Percentiles rank a stretch among this genome's conserved stretches.
Evolutionary conservation across 1,140 invertebrate species (phyloP).

Genomic region (Leptonema lineaticorne): DNA sequence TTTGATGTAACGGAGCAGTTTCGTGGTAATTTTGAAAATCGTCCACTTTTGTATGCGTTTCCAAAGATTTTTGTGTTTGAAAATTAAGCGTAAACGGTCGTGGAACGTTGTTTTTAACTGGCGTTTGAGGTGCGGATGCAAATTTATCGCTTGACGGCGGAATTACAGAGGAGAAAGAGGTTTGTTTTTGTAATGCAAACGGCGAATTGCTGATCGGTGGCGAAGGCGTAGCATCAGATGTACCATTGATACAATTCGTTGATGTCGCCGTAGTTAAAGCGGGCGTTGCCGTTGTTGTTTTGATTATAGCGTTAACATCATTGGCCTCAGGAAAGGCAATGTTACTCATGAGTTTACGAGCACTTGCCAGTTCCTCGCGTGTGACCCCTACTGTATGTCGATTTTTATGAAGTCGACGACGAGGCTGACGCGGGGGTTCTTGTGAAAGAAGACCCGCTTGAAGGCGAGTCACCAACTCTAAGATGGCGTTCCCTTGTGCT

Average conservation of each 20-base stretch:
- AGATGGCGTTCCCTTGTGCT: slow-evolving; percentile 60
- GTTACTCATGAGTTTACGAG: slow-evolving; percentile 70
- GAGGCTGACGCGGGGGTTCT: slow-evolving; percentile 46
- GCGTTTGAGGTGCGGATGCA: slow-evolving; percentile 29
- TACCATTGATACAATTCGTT: slow-evolving; percentile 40
- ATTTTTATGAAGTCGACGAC: slow-evolving; percentile 56
- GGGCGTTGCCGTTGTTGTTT: neutral
- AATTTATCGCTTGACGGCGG: slow-evolving; percentile 22
- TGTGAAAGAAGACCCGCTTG: slow-evolving; percentile 65
- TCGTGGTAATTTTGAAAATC: neutral
- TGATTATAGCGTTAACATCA: slow-evolving; percentile 16
- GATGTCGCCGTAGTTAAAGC: slow-evolving; percentile 29
- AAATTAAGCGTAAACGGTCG: slow-evolving; percentile 47
- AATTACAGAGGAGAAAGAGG: slow-evolving; percentile 25
- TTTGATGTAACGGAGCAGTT: too few species aligned
- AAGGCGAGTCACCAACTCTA: slow-evolving; percentile 73
- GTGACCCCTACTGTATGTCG: slow-evolving; percentile 81
- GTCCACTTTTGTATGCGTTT: neutral
- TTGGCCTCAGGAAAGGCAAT: slow-evolving; percentile 52
- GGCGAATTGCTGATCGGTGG: slow-evolving; percentile 1
- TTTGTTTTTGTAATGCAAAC: slow-evolving; percentile 42
- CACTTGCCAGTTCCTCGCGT: slow-evolving; percentile 73
- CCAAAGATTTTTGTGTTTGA: neutral
- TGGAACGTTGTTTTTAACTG: slow-evolving; percentile 48
- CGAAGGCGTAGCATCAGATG: neutral